A percentile compares a stretch with the other conserved stretches of the same genome.
Conservation (phyloP, 2,113 vertebrate genomes). For the Rousettus leschenaultii region DNA sequence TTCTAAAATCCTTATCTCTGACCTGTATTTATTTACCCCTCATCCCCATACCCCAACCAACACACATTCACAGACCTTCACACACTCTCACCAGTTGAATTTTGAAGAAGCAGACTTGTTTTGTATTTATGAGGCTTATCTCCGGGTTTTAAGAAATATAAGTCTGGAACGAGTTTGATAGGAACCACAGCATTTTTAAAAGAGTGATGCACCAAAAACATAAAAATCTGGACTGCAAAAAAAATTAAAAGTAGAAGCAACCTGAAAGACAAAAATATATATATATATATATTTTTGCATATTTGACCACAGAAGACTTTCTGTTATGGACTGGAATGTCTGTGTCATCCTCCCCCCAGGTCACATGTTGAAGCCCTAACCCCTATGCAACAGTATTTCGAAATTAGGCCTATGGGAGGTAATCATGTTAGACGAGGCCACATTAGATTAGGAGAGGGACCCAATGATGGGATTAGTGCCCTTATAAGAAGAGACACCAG, state of each 20-base stretch:
- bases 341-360: neutral
- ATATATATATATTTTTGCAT: too few relatives aligned
- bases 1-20: conserved; percentile 8
- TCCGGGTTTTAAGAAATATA: conserved; percentile 90
- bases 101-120: conserved; percentile 92
- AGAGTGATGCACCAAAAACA: conserved; percentile 91
- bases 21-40: neutral
- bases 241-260: conserved; percentile 92
- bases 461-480: neutral
- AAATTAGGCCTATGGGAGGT: neutral
- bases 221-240: conserved; percentile 87
- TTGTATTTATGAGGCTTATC: conserved; percentile 86
- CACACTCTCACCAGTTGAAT: conserved; percentile 90
- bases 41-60: neutral
- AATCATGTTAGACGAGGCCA: neutral
- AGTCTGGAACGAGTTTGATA: conserved; percentile 87
- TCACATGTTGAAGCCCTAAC: neutral
- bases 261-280: conserved; percentile 80
- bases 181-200: conserved; percentile 90
- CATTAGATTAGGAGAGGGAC: too few relatives aligned
- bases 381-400: neutral
- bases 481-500: neutral
- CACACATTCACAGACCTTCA: conserved; percentile 68
- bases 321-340: neutral
- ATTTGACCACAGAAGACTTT: neutral